Percentiles rank a stretch among this genome's conserved stretches.
Evolutionary conservation across 2,888 invertebrate genomes (phyloP).

Genomic region (Rhagonycha lutea): DNA sequence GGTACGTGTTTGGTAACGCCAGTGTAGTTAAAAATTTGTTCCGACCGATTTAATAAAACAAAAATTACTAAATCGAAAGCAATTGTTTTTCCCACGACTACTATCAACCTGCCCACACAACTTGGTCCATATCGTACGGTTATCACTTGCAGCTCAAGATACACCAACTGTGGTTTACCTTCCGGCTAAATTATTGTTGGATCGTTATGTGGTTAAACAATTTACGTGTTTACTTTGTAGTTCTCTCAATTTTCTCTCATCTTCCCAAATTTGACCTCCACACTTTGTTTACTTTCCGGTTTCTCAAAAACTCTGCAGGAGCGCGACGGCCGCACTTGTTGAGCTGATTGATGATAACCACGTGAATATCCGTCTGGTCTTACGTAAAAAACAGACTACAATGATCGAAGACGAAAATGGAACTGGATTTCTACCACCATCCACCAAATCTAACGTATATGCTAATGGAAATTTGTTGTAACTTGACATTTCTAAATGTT

Average conservation of each 20-base stretch:
- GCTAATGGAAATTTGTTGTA: conserved; percentile 12
- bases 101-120: background rate
- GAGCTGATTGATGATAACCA: conserved; percentile 33
- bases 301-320: conserved; percentile 27
- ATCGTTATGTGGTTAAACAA: background rate
- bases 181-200: background rate
- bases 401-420: background rate
- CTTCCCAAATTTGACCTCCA: background rate
- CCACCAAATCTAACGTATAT: background rate
- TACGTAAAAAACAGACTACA: background rate
- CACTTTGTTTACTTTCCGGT: background rate
- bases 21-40: background rate
- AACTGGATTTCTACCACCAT: conserved; percentile 1
- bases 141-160: background rate
- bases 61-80: background rate
- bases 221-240: background rate
- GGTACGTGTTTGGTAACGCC: background rate
- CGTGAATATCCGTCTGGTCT: conserved; percentile 13
- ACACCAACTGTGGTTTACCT: background rate
- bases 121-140: background rate
- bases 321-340: conserved; percentile 22
- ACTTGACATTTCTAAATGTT: background rate
- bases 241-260: background rate
- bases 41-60: background rate
- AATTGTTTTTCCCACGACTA: background rate